Evolutionary conservation across 2,113 vertebrate species (phyloP), one percentile per base, ranked within the genome.

Genomic region (Lathamus discolor): DNA sequence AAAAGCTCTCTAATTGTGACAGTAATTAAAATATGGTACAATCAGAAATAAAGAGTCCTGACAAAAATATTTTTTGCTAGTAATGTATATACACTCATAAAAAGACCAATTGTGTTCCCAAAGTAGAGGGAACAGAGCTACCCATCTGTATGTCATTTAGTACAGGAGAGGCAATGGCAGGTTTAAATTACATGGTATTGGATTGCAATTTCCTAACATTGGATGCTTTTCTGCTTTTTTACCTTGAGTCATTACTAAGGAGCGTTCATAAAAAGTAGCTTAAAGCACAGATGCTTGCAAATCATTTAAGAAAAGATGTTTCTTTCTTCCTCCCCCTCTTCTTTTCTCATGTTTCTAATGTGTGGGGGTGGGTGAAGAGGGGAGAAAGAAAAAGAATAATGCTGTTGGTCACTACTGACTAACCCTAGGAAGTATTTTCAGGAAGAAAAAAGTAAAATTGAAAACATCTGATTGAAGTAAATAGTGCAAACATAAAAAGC

Each of bases 101-200:
- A 98, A 98, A 98, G 98, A 92, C 97, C 98, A 97, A 98, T 98
- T 98, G 98, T 98, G 95, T 97, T 98, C 83, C 94, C 93, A 96
- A 96, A 96, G 96, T 95, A 94, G 94, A 95, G 87, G 97, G 96
- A 98, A 97, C 96, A 96, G 95, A 98, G 97, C 96, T 98, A 98
- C 97, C 98, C 98, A 98, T 99, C 98, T 99, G 98, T 98, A 98
- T 98, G 97, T 98, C 98, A 98, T 99, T 99, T 98, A 98, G 97
- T 94, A 97, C 96, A 98, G 97, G 98, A 98, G 98, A 98, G 97
- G 98, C 98, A 98, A 98, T 97, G 98, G 98, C 98, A 98, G 98
- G 98, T 98, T 99, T 98, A 98, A 98, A 98, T 98, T 98, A 98
- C 98, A 98, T 98, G 98, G 98, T 98, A 98, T 98, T 98, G 98